Evolutionary conservation across 2,888 invertebrate species (phyloP), one percentile per base, ranked within the genome.

Genomic region (Sympetrum striolatum): DNA sequence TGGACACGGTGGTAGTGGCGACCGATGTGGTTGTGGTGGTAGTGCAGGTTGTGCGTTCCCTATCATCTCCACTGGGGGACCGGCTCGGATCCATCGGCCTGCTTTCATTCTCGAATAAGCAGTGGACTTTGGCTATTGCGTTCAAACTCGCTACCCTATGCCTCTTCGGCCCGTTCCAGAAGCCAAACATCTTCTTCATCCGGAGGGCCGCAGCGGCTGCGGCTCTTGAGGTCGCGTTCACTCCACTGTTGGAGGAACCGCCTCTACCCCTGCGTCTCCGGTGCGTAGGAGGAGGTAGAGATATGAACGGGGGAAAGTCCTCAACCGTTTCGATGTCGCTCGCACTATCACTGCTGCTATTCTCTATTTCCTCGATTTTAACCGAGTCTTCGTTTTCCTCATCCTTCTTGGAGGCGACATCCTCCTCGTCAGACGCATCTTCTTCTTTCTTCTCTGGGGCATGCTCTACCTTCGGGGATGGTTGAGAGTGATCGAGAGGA

Each of bases 111-210:
- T 98, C 98, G 93, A 98, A 98, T 39, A 98, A 95, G 93, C 98
- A 98, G 93, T 98, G 98, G 2, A 98, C 98, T 94, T 98, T 98
- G 44, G 98, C 98, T 92, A 97, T 94, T 0, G 98, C 98, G 93
- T 98, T 98, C 53, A 98, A 94, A 2, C 98, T 98, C 64, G 98
- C 98, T 94, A 98, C 97, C 92, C 98, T 95, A 93, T 97, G 97
- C 81, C 97, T 95, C 93, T 97, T 98, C 39, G 97, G 97, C 0
- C 97, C 97, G 92, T 95, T 95, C 96, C 96, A 96, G 94, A 96
- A 96, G 0, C 96, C 96, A 91, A 96, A 95, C 64, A 96, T 94
- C 93, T 96, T 96, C 92, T 96, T 94, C 91, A 96, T 94, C 91
- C 94, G 92, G 22, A 64, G 53, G 39, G 82, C 64, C 14, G 81